Base-by-base conservation (phyloP, 1,140 invertebrate species). In the Drosophila trapezifrons region DNA sequence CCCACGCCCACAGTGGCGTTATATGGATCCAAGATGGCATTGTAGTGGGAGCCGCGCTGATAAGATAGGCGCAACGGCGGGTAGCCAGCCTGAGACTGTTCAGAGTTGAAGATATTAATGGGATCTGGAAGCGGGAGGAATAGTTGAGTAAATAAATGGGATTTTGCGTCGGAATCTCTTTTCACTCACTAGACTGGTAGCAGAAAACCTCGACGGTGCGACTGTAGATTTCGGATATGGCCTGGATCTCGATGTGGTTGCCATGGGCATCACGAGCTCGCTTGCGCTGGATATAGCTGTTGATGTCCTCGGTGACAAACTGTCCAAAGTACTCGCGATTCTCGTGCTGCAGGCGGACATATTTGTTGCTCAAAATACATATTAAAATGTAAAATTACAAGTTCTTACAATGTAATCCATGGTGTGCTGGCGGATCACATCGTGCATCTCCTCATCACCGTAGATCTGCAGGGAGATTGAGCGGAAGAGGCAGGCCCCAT, bases 171-270 rank as follows among this genome's bases (percentile, higher is more conserved):
- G 1, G 12, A 20, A 22, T 22, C 1, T 0, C 7, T 2, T 9
- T 2, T 1, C 42, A 85, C 92, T 90, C 92, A 97, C 96, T 95
- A 87, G 95, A 94, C 82, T 95, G 95, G 90, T 98, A 98, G 90
- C 97, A 97, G 92, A 97, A 98, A 6, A 98, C 96, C 93, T 98
- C 97, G 71, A 98, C 96, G n/a, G 96, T 96, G 75, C 97, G 94
- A 92, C 97, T 98, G 91, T 97, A 98, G 92, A 98, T 95, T 93
- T 98, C 97, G 73, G 96, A 97, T 93, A 98, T 95, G 27, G 97
- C 97, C 92, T 98, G 97, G 90, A 98, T 97, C 93, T 98, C 97
- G 77, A 98, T 95, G 92, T 98, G 97, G 93, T 98, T 98, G 40
- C 97, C 97, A 93, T 98, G 97, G 46, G 96, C 96, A 91, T 95